Conservation (phyloP, 1,140 invertebrate genomes). For the Araneus ventricosus region DNA sequence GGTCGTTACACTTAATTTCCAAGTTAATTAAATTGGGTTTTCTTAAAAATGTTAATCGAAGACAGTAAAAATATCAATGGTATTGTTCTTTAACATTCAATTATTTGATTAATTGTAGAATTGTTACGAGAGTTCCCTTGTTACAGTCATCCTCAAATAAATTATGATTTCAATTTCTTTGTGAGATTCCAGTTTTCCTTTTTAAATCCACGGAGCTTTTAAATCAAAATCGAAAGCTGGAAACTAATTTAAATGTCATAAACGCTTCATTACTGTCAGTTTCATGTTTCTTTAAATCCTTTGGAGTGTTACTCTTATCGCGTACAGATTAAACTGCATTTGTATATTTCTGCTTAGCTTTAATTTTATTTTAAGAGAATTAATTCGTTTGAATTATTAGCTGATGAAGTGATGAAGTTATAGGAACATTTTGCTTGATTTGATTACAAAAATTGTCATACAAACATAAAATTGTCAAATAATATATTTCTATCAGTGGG, state of each 20-base stretch:
- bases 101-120: background rate
- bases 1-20: background rate
- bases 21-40: background rate
- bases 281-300: background rate
- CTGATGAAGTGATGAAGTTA: too few species aligned
- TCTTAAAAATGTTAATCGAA: constrained; percentile 13
- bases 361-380: too few species aligned
- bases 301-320: too few species aligned
- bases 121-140: background rate
- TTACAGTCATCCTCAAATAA: background rate
- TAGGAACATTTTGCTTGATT: too few species aligned
- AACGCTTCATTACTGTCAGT: background rate
- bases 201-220: background rate
- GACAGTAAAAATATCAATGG: background rate
- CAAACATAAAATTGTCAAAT: too few species aligned
- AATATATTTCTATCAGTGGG: too few species aligned
- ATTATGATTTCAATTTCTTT: background rate
- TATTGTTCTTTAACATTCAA: background rate
- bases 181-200: background rate
- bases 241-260: background rate
- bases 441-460: too few species aligned
- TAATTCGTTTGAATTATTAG: too few species aligned
- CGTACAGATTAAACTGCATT: too few species aligned
- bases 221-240: background rate
- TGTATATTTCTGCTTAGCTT: too few species aligned